Evolutionary conservation across 1,140 invertebrate genomes (phyloP).

Genomic region (Drosophila watanabei): DNA sequence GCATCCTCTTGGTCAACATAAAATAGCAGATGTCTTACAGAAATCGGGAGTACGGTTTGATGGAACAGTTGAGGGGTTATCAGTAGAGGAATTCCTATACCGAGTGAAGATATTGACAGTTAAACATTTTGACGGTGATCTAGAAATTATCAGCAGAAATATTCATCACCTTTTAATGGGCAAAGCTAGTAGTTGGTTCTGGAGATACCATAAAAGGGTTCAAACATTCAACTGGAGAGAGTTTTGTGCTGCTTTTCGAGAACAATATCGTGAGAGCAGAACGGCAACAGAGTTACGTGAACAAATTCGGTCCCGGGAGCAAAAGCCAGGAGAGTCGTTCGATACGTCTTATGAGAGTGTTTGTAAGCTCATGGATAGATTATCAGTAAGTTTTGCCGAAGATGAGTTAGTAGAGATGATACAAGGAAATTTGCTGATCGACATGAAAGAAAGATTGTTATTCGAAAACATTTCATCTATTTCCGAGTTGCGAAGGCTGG

Average conservation of each 20-base stretch:
- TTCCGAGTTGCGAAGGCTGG: not conserved
- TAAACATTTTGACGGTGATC: not conserved
- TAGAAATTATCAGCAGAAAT: constrained; percentile 8
- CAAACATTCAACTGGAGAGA: constrained; percentile 1
- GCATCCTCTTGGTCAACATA: not conserved
- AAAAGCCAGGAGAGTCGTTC: constrained; percentile 1
- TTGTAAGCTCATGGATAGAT: constrained; percentile 5
- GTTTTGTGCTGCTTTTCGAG: not conserved
- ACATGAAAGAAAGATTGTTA: not conserved
- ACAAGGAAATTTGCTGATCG: constrained; percentile 1
- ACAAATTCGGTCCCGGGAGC: constrained; percentile 1
- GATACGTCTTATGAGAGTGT: constrained; percentile 11
- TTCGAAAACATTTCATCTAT: constrained; percentile 1
- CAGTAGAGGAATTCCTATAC: not conserved
- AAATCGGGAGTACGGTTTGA: not conserved
- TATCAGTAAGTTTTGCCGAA: constrained; percentile 15
- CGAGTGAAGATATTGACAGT: not conserved
- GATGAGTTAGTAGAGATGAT: constrained; percentile 5
- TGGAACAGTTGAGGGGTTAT: not conserved
- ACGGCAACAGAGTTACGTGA: not conserved
- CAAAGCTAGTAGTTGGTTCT: constrained; percentile 7
- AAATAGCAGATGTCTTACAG: constrained; percentile 1
- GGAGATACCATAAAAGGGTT: constrained; percentile 1
- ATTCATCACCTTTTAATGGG: not conserved
- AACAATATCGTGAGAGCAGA: not conserved